Conservation (phyloP, 1,140 invertebrate species). For the Cydia splendana region DNA sequence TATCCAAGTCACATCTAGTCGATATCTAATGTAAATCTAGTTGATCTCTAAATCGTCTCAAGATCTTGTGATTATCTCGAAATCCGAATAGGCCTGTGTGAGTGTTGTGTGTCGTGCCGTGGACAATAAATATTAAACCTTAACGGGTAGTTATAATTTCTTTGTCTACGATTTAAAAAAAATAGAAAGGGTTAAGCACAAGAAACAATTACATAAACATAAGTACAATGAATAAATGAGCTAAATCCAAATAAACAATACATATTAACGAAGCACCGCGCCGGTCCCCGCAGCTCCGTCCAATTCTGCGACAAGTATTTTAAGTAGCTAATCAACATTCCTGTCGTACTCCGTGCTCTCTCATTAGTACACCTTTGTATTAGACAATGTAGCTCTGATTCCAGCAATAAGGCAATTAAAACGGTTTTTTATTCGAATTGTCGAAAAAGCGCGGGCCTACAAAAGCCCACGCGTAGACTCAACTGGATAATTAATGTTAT, state of each 20-base stretch:
- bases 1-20: too few species aligned
- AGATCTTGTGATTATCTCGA: too few species aligned
- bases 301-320: slow-evolving; percentile 47
- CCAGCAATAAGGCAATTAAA: slow-evolving; percentile 29
- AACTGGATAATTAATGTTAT: slow-evolving; percentile 3
- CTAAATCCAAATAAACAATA: slow-evolving; percentile 47
- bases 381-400: slow-evolving; percentile 41
- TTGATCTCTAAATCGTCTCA: too few species aligned
- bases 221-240: slow-evolving; percentile 27
- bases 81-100: too few species aligned
- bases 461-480: not conserved
- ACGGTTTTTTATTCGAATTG: slow-evolving; percentile 1
- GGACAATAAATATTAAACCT: too few species aligned
- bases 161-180: too few species aligned
- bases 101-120: too few species aligned
- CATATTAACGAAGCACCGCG: slow-evolving; percentile 58
- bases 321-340: slow-evolving; percentile 67
- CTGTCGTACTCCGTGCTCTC: slow-evolving; percentile 48
- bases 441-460: not conserved
- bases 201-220: not conserved
- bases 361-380: slow-evolving; percentile 67
- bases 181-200: too few species aligned
- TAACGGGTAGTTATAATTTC: too few species aligned
- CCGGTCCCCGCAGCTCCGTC: slow-evolving; percentile 42
- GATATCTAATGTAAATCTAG: too few species aligned